Percentiles rank a stretch among this genome's conserved stretches.
Evolutionary conservation across 2,888 invertebrate genomes (phyloP).

Genomic region (Agonopterix alstromeriana): DNA sequence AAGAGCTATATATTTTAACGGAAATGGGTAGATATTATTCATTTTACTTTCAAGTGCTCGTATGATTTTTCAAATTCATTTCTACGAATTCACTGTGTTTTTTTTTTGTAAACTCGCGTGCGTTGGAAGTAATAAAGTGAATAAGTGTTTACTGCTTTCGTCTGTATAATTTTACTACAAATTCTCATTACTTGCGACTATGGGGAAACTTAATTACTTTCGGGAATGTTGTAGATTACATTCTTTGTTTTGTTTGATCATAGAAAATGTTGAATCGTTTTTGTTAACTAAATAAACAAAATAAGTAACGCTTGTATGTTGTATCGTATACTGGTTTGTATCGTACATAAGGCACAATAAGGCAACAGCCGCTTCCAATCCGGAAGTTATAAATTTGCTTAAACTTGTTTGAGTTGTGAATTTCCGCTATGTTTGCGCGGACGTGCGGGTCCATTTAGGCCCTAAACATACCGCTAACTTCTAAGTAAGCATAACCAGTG

Average conservation of each 20-base stretch:
- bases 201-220: no score
- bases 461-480: slow-evolving; percentile 64
- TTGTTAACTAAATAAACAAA: no score
- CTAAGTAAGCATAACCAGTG: slow-evolving; percentile 47
- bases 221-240: no score
- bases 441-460: slow-evolving; percentile 69
- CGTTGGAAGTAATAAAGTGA: not conserved
- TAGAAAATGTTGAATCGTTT: no score
- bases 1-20: not conserved
- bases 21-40: not conserved
- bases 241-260: no score
- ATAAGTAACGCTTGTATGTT: no score
- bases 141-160: not conserved
- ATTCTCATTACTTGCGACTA: no score
- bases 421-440: slow-evolving; percentile 68
- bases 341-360: not conserved
- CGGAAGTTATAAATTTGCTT: slow-evolving; percentile 71
- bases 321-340: no score
- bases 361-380: slow-evolving; percentile 43
- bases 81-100: not conserved
- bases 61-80: not conserved
- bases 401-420: slow-evolving; percentile 71
- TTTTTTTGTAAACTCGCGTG: not conserved
- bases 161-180: no score
- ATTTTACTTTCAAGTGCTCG: not conserved